These are phyloP conservation scores for Channa striata DNA, from an alignment of 2,797 vertebrate genomes.

Conservation along the genomic window DNA sequence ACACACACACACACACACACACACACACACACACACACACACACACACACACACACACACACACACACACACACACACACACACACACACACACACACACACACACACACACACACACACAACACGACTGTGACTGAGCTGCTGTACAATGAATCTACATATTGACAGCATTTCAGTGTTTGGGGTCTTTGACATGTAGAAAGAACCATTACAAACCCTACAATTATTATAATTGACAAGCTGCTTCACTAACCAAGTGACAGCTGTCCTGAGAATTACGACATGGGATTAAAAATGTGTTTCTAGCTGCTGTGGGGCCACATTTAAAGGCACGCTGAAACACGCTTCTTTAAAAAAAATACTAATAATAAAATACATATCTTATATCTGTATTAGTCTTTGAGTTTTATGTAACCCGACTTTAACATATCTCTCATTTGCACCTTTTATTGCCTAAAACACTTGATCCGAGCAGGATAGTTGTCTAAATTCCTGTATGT, in stretches of 20 bases:
- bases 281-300: background rate
- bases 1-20: background rate
- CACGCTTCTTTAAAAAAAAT: background rate
- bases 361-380: no score
- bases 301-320: background rate
- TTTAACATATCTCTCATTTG: conserved; percentile 1
- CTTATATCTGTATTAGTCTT: background rate
- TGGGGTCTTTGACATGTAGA: background rate
- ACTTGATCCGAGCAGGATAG: background rate
- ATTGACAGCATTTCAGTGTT: background rate
- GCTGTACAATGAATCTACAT: background rate
- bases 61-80: background rate
- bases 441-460: background rate
- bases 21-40: background rate
- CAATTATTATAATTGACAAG: conserved; percentile 5
- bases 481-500: background rate
- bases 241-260: background rate
- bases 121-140: background rate
- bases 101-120: background rate
- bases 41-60: background rate
- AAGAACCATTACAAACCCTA: background rate
- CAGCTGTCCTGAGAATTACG: background rate
- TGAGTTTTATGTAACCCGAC: background rate
- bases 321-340: background rate
- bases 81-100: background rate